These are phyloP conservation scores for Tylochromis polylepis DNA, from an alignment of 2,113 vertebrate genomes.

Conservation along the genomic window DNA sequence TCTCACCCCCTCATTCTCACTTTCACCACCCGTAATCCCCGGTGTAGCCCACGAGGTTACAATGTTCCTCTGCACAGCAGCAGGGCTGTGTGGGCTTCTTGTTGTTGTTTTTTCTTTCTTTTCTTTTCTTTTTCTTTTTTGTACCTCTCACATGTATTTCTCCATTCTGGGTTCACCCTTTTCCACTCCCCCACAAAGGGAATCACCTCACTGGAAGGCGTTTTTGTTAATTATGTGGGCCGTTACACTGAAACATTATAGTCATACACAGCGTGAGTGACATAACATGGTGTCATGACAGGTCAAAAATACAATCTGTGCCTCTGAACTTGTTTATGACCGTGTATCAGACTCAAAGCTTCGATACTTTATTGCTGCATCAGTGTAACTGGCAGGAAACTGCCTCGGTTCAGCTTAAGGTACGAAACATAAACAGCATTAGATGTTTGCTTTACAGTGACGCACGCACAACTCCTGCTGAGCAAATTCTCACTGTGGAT, in stretches of 20 bases:
- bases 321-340: constrained; percentile 6
- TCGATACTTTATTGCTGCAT: constrained; percentile 17
- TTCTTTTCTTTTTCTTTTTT: neutral
- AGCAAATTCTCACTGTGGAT: neutral
- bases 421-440: neutral
- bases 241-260: constrained; percentile 4
- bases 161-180: constrained; percentile 63
- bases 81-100: constrained; percentile 29
- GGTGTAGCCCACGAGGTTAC: constrained; percentile 29
- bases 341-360: neutral
- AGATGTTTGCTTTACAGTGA: neutral
- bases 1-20: constrained; percentile 72
- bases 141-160: neutral
- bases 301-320: constrained; percentile 7
- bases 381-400: neutral
- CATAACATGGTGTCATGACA: constrained; percentile 18
- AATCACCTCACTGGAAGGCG: constrained; percentile 50
- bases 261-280: constrained; percentile 13
- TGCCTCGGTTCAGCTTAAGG: neutral
- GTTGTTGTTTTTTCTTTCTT: neutral
- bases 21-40: constrained; percentile 62
- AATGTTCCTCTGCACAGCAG: constrained; percentile 13
- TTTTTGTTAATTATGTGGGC: constrained; percentile 32
- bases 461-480: neutral
- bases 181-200: constrained; percentile 58